Evolutionary conservation across 2,888 invertebrate species (phyloP), one percentile per base, ranked within the genome.

Genomic region (Syritta pipiens): DNA sequence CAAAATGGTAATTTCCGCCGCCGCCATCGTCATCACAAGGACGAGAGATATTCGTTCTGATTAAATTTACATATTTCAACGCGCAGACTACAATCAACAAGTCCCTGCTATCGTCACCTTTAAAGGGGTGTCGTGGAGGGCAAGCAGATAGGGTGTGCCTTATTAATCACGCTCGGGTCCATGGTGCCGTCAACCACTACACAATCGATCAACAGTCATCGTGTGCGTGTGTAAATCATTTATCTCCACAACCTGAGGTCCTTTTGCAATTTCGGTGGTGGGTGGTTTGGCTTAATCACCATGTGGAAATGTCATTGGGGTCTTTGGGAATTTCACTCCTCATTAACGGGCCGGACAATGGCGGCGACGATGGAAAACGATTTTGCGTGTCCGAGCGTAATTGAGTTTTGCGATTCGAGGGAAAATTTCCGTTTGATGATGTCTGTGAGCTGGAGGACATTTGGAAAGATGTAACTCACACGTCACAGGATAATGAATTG

Each of bases 21-120:
- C 17, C 10, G 24, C 30, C 9, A 4, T 20, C 44, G 49, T 67
- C 49, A 20, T 35, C 37, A 30, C 37, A 20, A 24, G n/a, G 30
- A 26, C 24, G 28, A 22, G 1, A 46, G 28, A 35, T 32, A 37
- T 20, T 60, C 35, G 12, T 28, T 51, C 46, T 74, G 68, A 79
- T 79, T 79, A 79, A 79, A 79, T 79, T 79, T 79, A 68, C 74
- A 79, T 79, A 79, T 79, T 79, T 74, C 68, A 74, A 5, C 14
- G 60, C 42, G 35, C 10, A 68, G 51, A 57, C 68, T 79, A 68
- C 79, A 74, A 74, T 79, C 79, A 79, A 79, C 79, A 79, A 74
- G 79, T 79, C 20, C 32, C 14, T 10, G 6, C n/a, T 17, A 26
- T 20, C 24, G 22, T 19, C 30, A 6, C 24, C 17, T 40, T 40